phyloP scores from a whole-genome alignment of 2,888 invertebrate genomes.

The Pyrgus malvae region DNA sequence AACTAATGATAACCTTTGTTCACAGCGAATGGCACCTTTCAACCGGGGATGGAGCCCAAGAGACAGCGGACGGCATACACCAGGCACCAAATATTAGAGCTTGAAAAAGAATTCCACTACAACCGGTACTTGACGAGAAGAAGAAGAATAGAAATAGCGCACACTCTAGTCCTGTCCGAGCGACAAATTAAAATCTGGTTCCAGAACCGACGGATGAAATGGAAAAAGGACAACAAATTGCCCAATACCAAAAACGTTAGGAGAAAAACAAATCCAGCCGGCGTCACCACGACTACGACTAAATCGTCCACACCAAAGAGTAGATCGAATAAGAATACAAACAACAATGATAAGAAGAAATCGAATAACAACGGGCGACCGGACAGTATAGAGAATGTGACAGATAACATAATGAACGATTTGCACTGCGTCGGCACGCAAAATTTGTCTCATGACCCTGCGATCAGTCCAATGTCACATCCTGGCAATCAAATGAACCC shows the following conservation, averaged over 20 bases:
- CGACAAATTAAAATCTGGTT: slow-evolving; percentile 95
- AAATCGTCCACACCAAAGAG: slow-evolving; percentile 84
- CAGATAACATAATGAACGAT: slow-evolving; percentile 82
- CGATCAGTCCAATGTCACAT: slow-evolving; percentile 78
- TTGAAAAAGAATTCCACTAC: slow-evolving; percentile 99
- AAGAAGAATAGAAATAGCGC: slow-evolving; percentile 98
- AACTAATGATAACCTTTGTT: slow-evolving; percentile 49
- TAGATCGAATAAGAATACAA: slow-evolving; percentile 83
- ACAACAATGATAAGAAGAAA: slow-evolving; percentile 80
- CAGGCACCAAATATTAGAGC: slow-evolving; percentile 97
- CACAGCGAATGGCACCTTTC: slow-evolving; percentile 92
- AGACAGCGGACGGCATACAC: slow-evolving; percentile 98
- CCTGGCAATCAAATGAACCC: slow-evolving; percentile 70
- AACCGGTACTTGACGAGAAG: slow-evolving; percentile 97
- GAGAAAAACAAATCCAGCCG: slow-evolving; percentile 89
- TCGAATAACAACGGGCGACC: slow-evolving; percentile 80
- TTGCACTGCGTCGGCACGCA: slow-evolving; percentile 81
- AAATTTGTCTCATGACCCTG: slow-evolving; percentile 70
- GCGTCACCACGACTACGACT: slow-evolving; percentile 83
- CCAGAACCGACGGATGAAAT: slow-evolving; percentile 91
- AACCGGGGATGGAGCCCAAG: slow-evolving; percentile 97
- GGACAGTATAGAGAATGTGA: slow-evolving; percentile 85
- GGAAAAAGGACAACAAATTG: slow-evolving; percentile 91
- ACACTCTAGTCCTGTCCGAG: slow-evolving; percentile 95
- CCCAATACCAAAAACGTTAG: slow-evolving; percentile 90